Evolutionary conservation across 2,113 vertebrate species (phyloP).

Genomic region (Polypterus senegalus): DNA sequence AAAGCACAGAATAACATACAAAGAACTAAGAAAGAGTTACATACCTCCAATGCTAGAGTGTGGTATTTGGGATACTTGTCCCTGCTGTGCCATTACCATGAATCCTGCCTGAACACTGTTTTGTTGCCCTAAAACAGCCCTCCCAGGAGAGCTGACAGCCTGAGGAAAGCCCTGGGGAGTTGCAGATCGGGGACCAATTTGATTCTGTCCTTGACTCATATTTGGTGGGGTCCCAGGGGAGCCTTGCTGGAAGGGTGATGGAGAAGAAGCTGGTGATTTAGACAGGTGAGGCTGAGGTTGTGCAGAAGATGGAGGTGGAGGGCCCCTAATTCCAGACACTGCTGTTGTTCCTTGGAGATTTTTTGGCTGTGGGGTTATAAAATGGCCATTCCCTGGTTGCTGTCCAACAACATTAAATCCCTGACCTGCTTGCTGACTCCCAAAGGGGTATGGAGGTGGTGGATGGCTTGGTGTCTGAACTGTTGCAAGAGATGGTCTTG

Average conservation of each 20-base stretch:
- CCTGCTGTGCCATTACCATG: constrained; percentile 91
- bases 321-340: constrained; percentile 56
- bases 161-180: constrained; percentile 89
- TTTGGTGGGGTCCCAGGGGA: constrained; percentile 94
- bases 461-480: constrained; percentile 91
- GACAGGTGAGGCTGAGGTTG: constrained; percentile 79
- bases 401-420: constrained; percentile 55
- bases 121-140: constrained; percentile 76
- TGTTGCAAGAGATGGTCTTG: constrained; percentile 76
- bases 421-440: constrained; percentile 91
- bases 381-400: constrained; percentile 76
- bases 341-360: constrained; percentile 68
- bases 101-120: constrained; percentile 80
- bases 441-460: constrained; percentile 93
- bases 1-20: not conserved
- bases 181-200: constrained; percentile 74
- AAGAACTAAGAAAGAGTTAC: constrained; percentile 22
- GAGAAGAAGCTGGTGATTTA: constrained; percentile 93
- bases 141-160: constrained; percentile 81
- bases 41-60: constrained; percentile 75
- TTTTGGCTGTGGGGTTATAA: constrained; percentile 87
- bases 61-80: constrained; percentile 74
- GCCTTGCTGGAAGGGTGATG: constrained; percentile 95
- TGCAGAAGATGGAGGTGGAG: constrained; percentile 68
- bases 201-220: constrained; percentile 72